Evolutionary conservation across 2,888 invertebrate species (phyloP).

Genomic region (Idaea straminata): DNA sequence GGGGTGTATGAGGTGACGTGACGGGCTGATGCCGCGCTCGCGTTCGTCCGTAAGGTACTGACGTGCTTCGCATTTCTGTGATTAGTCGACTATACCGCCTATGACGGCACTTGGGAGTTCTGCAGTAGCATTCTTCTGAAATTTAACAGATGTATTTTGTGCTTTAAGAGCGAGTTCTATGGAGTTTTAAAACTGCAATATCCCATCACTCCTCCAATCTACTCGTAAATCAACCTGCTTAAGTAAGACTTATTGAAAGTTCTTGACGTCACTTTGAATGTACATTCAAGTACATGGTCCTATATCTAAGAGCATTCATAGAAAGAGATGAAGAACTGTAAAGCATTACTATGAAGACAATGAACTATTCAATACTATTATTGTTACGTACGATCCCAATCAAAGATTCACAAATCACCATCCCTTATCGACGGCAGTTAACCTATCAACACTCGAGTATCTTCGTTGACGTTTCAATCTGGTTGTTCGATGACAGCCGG

Average conservation of each 20-base stretch:
- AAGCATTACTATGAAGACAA: too few relatives aligned
- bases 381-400: background rate
- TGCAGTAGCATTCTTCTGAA: background rate
- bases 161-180: background rate
- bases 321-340: too few relatives aligned
- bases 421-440: background rate
- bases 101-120: background rate
- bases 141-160: background rate
- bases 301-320: too few relatives aligned
- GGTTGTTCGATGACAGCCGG: background rate
- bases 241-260: too few relatives aligned
- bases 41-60: background rate
- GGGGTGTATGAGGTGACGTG: background rate
- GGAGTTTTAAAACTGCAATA: too few relatives aligned
- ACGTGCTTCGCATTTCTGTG: background rate
- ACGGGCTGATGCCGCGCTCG: background rate
- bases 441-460: background rate
- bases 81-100: background rate
- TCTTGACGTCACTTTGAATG: too few relatives aligned
- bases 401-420: background rate
- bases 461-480: background rate
- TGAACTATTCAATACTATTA: too few relatives aligned
- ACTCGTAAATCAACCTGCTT: too few relatives aligned
- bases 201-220: too few relatives aligned
- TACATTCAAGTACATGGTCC: too few relatives aligned